Base-by-base conservation (phyloP, 2,888 invertebrate genomes). In the Agonopterix subpropinquella region DNA sequence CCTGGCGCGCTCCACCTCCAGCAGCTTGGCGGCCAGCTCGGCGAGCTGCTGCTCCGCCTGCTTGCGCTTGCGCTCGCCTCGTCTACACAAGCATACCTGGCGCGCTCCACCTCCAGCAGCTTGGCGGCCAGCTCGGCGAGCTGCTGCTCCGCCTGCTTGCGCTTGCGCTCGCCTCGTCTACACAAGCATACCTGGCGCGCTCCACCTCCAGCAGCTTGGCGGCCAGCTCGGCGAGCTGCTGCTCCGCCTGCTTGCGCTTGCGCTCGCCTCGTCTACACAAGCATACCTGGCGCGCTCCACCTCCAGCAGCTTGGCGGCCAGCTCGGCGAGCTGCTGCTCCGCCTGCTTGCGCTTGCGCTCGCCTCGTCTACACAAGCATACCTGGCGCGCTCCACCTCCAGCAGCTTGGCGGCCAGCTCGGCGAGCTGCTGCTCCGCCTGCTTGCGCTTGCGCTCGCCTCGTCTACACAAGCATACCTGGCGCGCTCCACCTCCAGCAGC, bases 301-400 rank as follows among this genome's bases (percentile, higher is more conserved):
- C 45, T 90, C 90, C 59, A 84, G 86, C 60, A 89, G 70, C 60
- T 89, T 84, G 55, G 87, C 76, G 53, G 82, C 62, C 51, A 94
- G 72, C 64, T 97, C 98, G 1, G 93, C 93, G 47, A 98, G 89
- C 76, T 96, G 96, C 48, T 92, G 92, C 76, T 99, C 99, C 0
- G 96, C 94, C 73, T 98, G 98, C 81, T 99, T 99, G 52, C 99
- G 92, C 39, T 97, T 92, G 47, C 98, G 92, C 82, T 99, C 99
- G 57, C 95, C 94, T n/a, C n/a, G n/a, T n/a, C n/a, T n/a, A n/a
- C n/a, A n/a, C n/a, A 13, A 18, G 18, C 58, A 46, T 11, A 86
- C 88, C 80, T 77, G 49, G 84, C 68, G 2, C 92, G 80, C 35
- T 91, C 90, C 1, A 86, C 66, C 45, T 90, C 90, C 59, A 84